These are phyloP conservation scores for Porites lutea DNA, from an alignment of 64 coral and sea anemone genomes.

Conservation along the genomic window DNA sequence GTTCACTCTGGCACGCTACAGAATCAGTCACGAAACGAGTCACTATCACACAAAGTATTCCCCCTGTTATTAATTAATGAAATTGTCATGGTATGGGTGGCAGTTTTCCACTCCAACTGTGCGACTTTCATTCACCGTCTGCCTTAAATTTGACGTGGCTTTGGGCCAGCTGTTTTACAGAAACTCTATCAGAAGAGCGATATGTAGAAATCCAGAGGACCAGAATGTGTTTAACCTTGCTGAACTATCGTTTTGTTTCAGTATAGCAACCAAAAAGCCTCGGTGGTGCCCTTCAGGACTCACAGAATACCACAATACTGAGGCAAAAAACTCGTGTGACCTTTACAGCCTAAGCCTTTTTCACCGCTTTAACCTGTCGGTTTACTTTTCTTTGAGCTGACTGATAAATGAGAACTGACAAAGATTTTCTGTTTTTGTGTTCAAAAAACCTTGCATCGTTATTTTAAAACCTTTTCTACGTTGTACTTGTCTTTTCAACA, in stretches of 20 bases:
- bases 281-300: not conserved
- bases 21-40: not conserved
- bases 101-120: not conserved
- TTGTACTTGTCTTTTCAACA: no score
- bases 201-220: not conserved
- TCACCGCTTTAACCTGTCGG: not conserved
- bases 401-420: not conserved
- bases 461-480: no score
- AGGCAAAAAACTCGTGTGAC: not conserved
- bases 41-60: not conserved
- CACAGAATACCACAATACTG: not conserved
- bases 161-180: not conserved
- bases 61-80: slow-evolving; percentile 12
- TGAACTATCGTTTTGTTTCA: not conserved
- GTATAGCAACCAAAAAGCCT: not conserved
- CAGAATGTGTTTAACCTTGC: not conserved
- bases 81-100: not conserved
- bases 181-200: not conserved
- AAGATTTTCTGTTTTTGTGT: not conserved
- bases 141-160: not conserved
- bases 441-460: no score
- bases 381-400: not conserved
- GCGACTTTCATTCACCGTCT: not conserved
- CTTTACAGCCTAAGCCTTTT: not conserved
- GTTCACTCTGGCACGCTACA: not conserved